phyloP scores from a whole-genome alignment of 2,888 invertebrate genomes.

The Exephanes ischioxanthus region DNA sequence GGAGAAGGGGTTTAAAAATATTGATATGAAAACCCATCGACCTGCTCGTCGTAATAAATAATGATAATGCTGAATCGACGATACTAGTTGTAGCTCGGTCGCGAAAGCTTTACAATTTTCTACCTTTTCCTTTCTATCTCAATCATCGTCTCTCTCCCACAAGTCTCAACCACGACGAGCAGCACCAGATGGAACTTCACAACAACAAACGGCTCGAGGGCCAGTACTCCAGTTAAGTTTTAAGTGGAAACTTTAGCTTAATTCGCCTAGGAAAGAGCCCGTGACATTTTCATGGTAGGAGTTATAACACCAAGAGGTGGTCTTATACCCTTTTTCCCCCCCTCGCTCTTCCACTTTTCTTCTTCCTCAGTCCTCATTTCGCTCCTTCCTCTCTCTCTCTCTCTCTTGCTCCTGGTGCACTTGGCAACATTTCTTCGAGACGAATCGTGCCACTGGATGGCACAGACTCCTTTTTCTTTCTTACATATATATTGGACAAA shows the following conservation, averaged over 20 bases:
- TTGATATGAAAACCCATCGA: slow-evolving; percentile 24
- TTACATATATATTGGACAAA: slow-evolving; percentile 18
- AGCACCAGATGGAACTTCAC: slow-evolving; percentile 65
- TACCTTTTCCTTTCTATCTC: slow-evolving; percentile 5
- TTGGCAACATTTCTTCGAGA: slow-evolving; percentile 41
- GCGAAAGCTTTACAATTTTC: slow-evolving; percentile 46
- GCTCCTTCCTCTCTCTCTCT: not conserved
- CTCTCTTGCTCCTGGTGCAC: slow-evolving; percentile 11
- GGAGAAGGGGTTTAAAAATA: slow-evolving; percentile 42
- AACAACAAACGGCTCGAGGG: slow-evolving; percentile 66
- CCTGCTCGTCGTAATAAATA: slow-evolving; percentile 60
- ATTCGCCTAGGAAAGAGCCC: slow-evolving; percentile 65
- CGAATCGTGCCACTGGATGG: slow-evolving; percentile 14
- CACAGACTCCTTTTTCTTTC: not conserved
- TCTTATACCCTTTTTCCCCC: not conserved
- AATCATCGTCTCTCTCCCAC: slow-evolving; percentile 33
- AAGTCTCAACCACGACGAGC: slow-evolving; percentile 41
- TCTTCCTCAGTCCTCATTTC: slow-evolving; percentile 2
- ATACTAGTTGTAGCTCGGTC: slow-evolving; percentile 55
- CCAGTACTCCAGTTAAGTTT: slow-evolving; percentile 67
- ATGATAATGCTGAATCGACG: slow-evolving; percentile 65
- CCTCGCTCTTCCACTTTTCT: not conserved
- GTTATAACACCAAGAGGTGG: slow-evolving; percentile 24
- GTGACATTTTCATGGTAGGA: slow-evolving; percentile 64
- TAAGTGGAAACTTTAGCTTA: slow-evolving; percentile 69